These are phyloP conservation scores for Cotesia vestalis DNA, from an alignment of 1,140 invertebrate genomes.

Conservation along the genomic window DNA sequence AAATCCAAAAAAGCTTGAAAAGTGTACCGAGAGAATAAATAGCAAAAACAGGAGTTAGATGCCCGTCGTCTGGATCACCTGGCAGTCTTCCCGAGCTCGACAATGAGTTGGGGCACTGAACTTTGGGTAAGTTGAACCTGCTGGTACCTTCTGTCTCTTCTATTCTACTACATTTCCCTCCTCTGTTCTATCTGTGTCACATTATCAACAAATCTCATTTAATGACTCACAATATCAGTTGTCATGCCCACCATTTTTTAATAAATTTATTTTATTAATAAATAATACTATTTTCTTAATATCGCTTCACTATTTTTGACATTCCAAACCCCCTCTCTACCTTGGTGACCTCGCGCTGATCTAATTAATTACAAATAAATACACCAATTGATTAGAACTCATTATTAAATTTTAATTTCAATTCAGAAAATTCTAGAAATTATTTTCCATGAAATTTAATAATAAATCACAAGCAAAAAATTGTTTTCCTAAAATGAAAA, in stretches of 20 bases:
- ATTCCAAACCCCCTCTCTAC: background rate
- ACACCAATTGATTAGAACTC: too few relatives aligned
- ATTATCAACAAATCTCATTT: background rate
- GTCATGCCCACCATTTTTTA: too few relatives aligned
- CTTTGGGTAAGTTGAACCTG: slow-evolving; percentile 30
- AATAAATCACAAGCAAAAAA: background rate
- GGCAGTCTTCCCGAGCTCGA: slow-evolving; percentile 14
- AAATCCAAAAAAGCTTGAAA: background rate
- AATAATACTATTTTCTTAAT: background rate
- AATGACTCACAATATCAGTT: background rate
- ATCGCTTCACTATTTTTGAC: background rate
- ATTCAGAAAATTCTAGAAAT: too few relatives aligned
- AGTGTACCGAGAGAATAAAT: background rate
- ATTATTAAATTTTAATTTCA: too few relatives aligned
- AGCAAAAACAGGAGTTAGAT: slow-evolving; percentile 9
- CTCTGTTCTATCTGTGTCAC: background rate
- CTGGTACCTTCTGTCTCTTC: slow-evolving; percentile 2
- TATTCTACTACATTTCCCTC: slow-evolving; percentile 3
- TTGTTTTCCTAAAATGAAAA: slow-evolving; percentile 6
- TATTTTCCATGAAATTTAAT: background rate
- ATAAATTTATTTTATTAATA: too few relatives aligned
- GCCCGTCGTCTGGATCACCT: background rate
- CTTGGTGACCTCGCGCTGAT: background rate
- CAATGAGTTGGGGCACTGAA: slow-evolving; percentile 37
- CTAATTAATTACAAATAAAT: too few relatives aligned